These are phyloP conservation scores for Cosmia trapezina DNA, from an alignment of 2,888 invertebrate genomes.

Conservation along the genomic window DNA sequence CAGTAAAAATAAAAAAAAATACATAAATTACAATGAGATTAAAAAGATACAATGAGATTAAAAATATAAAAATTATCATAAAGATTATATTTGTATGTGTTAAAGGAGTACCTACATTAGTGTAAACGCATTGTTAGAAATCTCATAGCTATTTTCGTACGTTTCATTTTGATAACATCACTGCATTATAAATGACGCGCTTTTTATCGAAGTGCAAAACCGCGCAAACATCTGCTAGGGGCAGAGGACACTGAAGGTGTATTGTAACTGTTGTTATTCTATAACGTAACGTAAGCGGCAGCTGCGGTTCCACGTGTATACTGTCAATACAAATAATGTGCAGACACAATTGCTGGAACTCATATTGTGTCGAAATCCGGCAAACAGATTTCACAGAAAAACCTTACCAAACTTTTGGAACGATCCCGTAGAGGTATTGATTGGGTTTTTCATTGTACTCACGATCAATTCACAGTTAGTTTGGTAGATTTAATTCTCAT, in stretches of 20 bases:
- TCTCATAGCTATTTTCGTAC: slow-evolving; percentile 31
- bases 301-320: slow-evolving; percentile 75
- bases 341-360: slow-evolving; percentile 70
- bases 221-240: slow-evolving; percentile 58
- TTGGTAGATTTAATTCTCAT: slow-evolving; percentile 34
- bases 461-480: slow-evolving; percentile 28
- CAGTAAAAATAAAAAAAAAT: slow-evolving; percentile 7
- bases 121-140: slow-evolving; percentile 34
- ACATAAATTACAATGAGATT: slow-evolving; percentile 14
- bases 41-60: slow-evolving; percentile 11
- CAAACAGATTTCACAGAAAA: slow-evolving; percentile 69
- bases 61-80: slow-evolving; percentile 12
- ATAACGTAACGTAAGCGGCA: slow-evolving; percentile 74
- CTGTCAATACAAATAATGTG: slow-evolving; percentile 69
- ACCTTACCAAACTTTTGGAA: slow-evolving; percentile 49
- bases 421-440: slow-evolving; percentile 39
- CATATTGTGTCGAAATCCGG: slow-evolving; percentile 73
- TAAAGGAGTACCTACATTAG: background rate
- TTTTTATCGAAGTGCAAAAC: slow-evolving; percentile 57
- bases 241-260: slow-evolving; percentile 58
- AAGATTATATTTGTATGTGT: background rate
- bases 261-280: slow-evolving; percentile 57
- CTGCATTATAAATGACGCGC: slow-evolving; percentile 34
- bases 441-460: slow-evolving; percentile 38
- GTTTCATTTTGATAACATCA: slow-evolving; percentile 35